Conservation (phyloP, 2,113 vertebrate genomes). For the Lepus americanus region DNA sequence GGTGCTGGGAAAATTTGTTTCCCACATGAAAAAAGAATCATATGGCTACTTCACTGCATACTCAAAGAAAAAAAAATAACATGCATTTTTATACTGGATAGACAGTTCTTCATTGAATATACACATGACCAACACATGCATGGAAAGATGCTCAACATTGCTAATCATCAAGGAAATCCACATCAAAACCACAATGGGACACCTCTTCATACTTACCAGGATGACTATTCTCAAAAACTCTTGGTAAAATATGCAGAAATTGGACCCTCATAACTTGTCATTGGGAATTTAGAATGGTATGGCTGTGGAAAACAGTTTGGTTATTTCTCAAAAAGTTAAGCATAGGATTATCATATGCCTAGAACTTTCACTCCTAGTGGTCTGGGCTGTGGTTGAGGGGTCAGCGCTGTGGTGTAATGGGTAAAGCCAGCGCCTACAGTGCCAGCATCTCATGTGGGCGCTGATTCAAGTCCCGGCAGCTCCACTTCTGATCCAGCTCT, state of each 20-base stretch:
- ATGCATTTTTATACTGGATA: neutral
- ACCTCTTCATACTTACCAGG: neutral
- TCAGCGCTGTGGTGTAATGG: no score
- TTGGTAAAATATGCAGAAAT: neutral
- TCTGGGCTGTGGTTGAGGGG: no score
- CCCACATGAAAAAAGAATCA: neutral
- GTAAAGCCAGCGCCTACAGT: no score
- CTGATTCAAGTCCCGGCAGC: no score
- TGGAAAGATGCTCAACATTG: neutral
- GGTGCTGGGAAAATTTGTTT: neutral
- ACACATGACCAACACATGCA: neutral
- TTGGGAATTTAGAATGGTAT: neutral
- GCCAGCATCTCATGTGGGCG: no score
- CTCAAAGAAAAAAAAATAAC: neutral
- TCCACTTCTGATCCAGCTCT: no score
- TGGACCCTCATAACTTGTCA: neutral
- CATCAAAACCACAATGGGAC: neutral
- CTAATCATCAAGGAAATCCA: neutral
- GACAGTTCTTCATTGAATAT: neutral
- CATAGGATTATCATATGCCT: neutral
- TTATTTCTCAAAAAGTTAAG: neutral
- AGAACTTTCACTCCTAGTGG: neutral
- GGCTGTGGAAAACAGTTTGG: neutral
- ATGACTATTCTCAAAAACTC: neutral
- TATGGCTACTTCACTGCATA: neutral